Conservation (phyloP, 1,140 invertebrate species). For the Dendroctonus ponderosae region DNA sequence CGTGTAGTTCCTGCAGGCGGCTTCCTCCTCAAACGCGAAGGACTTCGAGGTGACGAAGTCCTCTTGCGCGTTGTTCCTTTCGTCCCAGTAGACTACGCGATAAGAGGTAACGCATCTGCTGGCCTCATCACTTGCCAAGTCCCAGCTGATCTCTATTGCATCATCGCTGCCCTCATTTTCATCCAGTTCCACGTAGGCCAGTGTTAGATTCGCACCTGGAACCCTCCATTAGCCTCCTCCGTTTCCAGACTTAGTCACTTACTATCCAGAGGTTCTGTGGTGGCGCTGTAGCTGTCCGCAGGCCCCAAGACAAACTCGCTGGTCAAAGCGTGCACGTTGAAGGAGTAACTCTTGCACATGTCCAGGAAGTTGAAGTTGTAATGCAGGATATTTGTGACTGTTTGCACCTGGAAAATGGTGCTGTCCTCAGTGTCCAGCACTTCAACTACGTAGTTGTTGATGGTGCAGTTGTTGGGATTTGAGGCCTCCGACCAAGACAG, state of each 20-base stretch:
- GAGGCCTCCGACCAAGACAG: background rate
- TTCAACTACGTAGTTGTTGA: slow-evolving; percentile 1
- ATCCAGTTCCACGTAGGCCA: background rate
- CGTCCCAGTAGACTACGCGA: slow-evolving; percentile 13
- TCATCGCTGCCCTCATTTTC: background rate
- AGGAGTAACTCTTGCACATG: slow-evolving; percentile 20
- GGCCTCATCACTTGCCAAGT: background rate
- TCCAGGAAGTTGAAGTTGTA: slow-evolving; percentile 7
- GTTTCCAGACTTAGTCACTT: background rate
- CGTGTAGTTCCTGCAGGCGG: slow-evolving; percentile 14
- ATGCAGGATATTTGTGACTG: background rate
- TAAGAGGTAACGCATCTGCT: slow-evolving; percentile 17
- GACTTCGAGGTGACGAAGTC: background rate
- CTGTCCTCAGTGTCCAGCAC: slow-evolving; percentile 4
- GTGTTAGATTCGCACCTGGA: background rate
- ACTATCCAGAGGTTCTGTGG: background rate
- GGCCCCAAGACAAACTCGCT: slow-evolving; percentile 9
- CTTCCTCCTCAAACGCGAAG: background rate
- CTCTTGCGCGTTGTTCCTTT: slow-evolving; percentile 7
- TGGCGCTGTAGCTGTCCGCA: background rate
- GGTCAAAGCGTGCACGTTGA: slow-evolving; percentile 14
- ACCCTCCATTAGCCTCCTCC: background rate
- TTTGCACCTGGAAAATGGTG: slow-evolving; percentile 2
- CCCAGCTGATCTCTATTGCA: slow-evolving; percentile 2
- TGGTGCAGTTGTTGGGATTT: slow-evolving; percentile 13